Conservation (phyloP, 2,113 vertebrate genomes). For the Myiozetetes cayanensis region DNA sequence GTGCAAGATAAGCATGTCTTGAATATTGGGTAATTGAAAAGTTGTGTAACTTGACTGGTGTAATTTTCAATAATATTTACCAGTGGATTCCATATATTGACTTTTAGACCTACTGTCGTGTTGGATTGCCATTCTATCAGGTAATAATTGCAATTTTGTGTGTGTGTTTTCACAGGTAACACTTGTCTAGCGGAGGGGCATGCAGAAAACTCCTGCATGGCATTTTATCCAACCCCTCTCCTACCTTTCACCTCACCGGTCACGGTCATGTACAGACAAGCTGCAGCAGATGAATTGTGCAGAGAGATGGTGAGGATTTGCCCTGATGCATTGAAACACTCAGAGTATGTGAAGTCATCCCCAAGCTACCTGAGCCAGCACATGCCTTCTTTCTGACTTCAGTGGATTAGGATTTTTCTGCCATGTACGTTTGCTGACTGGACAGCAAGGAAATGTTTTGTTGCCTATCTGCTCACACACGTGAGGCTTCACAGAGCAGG, state of each 20-base stretch:
- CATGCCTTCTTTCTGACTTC: neutral
- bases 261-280: neutral
- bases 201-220: neutral
- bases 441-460: neutral
- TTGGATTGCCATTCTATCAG: neutral
- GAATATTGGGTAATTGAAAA: neutral
- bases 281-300: neutral
- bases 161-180: neutral
- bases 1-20: neutral
- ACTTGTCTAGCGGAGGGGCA: neutral
- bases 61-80: neutral
- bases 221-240: neutral
- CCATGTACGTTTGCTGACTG: neutral
- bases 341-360: neutral
- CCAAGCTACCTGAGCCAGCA: neutral
- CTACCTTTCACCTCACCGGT: neutral
- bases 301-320: neutral
- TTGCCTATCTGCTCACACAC: neutral
- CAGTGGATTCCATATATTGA: neutral
- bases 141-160: neutral
- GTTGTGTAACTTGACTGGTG: neutral
- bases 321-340: neutral
- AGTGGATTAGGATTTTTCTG: neutral
- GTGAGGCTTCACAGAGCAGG: neutral
- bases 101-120: neutral